phyloP scores from a whole-genome alignment of 2,797 vertebrate species.

The Balearica regulorum region DNA sequence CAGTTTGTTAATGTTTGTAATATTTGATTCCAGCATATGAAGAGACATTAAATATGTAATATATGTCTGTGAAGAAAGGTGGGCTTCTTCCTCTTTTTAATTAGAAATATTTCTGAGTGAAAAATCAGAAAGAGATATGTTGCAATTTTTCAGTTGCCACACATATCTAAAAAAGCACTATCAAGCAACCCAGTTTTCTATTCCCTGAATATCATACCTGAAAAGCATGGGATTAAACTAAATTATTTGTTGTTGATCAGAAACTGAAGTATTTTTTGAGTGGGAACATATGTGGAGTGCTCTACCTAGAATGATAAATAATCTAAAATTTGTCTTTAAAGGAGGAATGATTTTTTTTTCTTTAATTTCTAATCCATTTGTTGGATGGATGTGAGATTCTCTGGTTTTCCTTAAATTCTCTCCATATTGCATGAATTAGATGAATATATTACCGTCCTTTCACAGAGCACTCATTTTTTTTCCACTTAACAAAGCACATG shows the following conservation, averaged over 20 bases:
- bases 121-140: background rate
- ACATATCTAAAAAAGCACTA: background rate
- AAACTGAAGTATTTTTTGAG: background rate
- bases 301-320: background rate
- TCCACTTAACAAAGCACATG: background rate
- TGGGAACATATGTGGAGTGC: background rate
- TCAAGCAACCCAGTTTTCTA: background rate
- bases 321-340: background rate
- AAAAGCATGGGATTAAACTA: background rate
- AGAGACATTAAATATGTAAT: background rate
- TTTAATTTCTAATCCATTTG: background rate
- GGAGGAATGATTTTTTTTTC: background rate
- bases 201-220: background rate
- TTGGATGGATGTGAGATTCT: background rate
- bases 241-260: background rate
- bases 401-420: background rate
- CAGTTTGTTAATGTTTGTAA: background rate
- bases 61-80: background rate
- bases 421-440: background rate
- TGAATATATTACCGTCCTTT: background rate
- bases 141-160: background rate
- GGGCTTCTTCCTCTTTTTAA: background rate
- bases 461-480: background rate
- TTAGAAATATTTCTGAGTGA: background rate
- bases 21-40: background rate